Evolutionary conservation across 2,888 invertebrate genomes (phyloP), one percentile per base, ranked within the genome.

Genomic region (Pegoplata infirma): DNA sequence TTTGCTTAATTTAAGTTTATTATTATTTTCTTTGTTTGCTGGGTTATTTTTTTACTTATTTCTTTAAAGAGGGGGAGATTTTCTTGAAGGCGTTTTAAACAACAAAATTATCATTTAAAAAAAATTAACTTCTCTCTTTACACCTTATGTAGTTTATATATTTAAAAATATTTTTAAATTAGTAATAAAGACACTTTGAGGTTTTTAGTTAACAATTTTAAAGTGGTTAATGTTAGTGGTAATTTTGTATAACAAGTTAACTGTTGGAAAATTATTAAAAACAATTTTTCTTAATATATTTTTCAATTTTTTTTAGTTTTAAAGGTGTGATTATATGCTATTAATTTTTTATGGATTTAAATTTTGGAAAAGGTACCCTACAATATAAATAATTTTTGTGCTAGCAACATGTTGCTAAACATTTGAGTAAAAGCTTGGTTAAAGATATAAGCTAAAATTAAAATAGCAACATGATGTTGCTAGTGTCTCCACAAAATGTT

Each of bases 221-320:
- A 56, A 67, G 19, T 44, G 25, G 14, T 61, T 49, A 49, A 71
- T 76, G 40, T 47, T 73, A 40, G 28, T 68, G 73, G 64, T 69
- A 69, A 74, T 78, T 64, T 76, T 74, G 59, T 64, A 12, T 74
- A 74, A 78, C 69, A 74, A 78, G 73, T 53, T 69, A 36, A 74
- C 49, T 58, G 51, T 77, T n/a, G 44, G 61, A 64, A 64, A 44
- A 49, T 56, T 66, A 68, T 68, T 68, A 63, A 63, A 68, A 64
- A 36, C 51, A 51, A 68, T 68, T 64, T 77, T 73, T 63, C 58
- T 46, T 36, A 40, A 56, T 49, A 56, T 56, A 14, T 12, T 8
- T 19, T 58, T 46, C 46, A 4, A 46, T 46, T n/a, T n/a, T n/a
- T n/a, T n/a, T n/a, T n/a, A n/a, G n/a, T n/a, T n/a, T 53, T 69